Base-by-base conservation (phyloP, 2,113 vertebrate genomes). In the Cebidichthys violaceus region DNA sequence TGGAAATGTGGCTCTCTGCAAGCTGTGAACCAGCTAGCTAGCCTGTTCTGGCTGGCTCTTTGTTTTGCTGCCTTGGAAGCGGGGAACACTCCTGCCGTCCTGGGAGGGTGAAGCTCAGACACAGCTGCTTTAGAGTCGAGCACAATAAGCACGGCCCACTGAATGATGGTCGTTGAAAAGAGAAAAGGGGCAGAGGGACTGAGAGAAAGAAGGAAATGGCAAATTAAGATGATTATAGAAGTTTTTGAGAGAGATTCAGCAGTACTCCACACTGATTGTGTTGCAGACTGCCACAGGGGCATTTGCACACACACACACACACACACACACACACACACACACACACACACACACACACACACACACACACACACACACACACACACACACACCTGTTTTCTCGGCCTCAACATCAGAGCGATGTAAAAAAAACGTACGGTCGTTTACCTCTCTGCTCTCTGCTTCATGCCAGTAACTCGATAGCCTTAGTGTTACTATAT, bases 1-100 rank as follows among this genome's bases (percentile, higher is more conserved):
- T 77, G 35, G 74, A 80, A 79, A 47, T 81, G 68, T 82, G 77
- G n/a, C 82, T 68, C 64, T 70, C 60, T 72, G 82, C 82, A 83
- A 79, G 88, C 88, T 89, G 86, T 78, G 88, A 89, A 81, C 57
- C 84, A 72, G 81, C 70, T 78, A 75, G 70, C 84, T 50, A 66
- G 82, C 83, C 75, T 76, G 77, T 77, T 90, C 81, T 68, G 65
- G 50, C 79, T 81, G 70, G 55, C 55, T 85, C 59, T 85, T 85
- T 88, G 70, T 82, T 83, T 71, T 57, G 74, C 43, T 85, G 85
- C 57, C 82, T 80, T 79, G 82, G 80, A 90, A 83, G 83, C 69
- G 27, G 60, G 62, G 71, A 75, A 39, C 67, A 17, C 70, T 76
- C 55, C 62, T 59, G 52, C 61, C 13, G 60, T 86, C 85, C 78